A percentile compares a stretch with the other conserved stretches of the same genome.
Conservation (phyloP, 1,140 invertebrate species). For the Leptinotarsa undecemlineata region DNA sequence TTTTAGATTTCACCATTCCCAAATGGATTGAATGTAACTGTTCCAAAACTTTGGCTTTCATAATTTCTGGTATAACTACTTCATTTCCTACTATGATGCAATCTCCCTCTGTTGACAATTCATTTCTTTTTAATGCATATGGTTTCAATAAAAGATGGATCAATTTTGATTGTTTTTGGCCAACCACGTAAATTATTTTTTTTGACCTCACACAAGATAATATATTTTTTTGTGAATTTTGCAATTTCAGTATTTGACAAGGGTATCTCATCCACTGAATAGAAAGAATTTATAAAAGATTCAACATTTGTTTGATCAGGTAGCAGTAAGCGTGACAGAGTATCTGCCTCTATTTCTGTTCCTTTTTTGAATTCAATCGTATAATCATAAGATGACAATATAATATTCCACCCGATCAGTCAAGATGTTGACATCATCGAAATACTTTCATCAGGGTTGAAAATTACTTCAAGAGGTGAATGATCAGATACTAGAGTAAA, state of each 20-base stretch:
- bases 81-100: neutral
- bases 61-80: neutral
- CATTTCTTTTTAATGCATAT: conserved; percentile 3
- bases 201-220: neutral
- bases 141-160: neutral
- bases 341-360: conserved; percentile 15
- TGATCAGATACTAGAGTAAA: no score
- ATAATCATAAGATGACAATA: conserved; percentile 26
- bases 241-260: neutral
- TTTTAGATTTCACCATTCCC: conserved; percentile 25
- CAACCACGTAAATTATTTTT: neutral
- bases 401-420: neutral
- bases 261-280: neutral
- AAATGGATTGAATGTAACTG: conserved; percentile 17
- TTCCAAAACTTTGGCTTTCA: neutral
- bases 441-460: no score
- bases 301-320: neutral
- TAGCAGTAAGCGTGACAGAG: conserved; percentile 12
- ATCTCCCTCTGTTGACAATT: neutral
- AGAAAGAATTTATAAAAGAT: neutral
- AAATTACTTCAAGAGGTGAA: no score
- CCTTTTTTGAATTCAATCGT: conserved; percentile 28
- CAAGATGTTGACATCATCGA: no score
- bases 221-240: neutral
- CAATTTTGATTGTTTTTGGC: neutral